These are phyloP conservation scores for Aplocera efformata DNA, from an alignment of 2,888 invertebrate species.

Conservation along the genomic window DNA sequence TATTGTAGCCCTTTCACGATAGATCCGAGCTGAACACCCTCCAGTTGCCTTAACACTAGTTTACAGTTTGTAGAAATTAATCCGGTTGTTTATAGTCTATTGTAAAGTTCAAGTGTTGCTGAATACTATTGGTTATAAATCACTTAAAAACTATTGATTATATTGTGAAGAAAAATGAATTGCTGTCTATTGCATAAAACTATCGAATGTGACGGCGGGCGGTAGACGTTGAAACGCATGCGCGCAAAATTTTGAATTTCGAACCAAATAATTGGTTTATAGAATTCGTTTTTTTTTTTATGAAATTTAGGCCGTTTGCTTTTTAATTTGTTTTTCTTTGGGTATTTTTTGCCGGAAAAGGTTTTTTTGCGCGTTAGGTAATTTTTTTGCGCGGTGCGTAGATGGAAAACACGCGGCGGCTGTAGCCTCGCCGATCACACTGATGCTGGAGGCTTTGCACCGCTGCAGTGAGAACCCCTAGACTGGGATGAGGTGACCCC, in stretches of 20 bases:
- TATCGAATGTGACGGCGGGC: slow-evolving; percentile 78
- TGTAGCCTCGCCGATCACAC: slow-evolving; percentile 77
- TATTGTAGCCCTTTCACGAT: slow-evolving; percentile 66
- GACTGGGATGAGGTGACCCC: slow-evolving; percentile 46
- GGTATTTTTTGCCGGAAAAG: slow-evolving; percentile 34
- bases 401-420: slow-evolving; percentile 77
- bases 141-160: slow-evolving; percentile 78
- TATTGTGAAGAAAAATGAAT: slow-evolving; percentile 61
- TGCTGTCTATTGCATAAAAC: slow-evolving; percentile 76
- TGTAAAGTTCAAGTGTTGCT: slow-evolving; percentile 76
- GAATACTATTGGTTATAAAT: slow-evolving; percentile 71
- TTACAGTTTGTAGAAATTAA: slow-evolving; percentile 70
- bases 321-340: slow-evolving; percentile 30
- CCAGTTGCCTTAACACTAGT: slow-evolving; percentile 77
- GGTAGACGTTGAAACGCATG: slow-evolving; percentile 66
- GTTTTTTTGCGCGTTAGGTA: slow-evolving; percentile 48
- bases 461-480: slow-evolving; percentile 54
- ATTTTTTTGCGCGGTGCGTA: slow-evolving; percentile 71
- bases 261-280: slow-evolving; percentile 67
- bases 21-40: slow-evolving; percentile 70
- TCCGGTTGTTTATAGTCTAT: slow-evolving; percentile 60
- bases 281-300: slow-evolving; percentile 59
- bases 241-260: slow-evolving; percentile 68
- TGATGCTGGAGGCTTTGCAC: slow-evolving; percentile 66
- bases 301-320: slow-evolving; percentile 46